Base-by-base conservation (phyloP, 2,888 invertebrate genomes). In the Ferdinandea cuprea region DNA sequence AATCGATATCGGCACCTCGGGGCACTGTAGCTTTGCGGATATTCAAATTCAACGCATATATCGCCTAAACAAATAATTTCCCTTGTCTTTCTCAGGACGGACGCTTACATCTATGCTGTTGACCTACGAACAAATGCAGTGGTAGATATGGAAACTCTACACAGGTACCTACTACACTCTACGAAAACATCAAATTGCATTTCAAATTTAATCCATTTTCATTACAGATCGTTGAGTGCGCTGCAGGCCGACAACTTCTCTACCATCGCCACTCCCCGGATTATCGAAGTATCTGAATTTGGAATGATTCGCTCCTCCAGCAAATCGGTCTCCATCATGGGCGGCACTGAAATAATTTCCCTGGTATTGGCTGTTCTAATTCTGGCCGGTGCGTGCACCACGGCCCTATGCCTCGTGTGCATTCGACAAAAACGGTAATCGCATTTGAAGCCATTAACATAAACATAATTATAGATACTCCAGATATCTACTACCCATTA, bases 21-120 rank as follows among this genome's bases (percentile, higher is more conserved):
- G 40, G 30, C 15, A 40, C 59, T 35, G 58, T 9, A 37, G 15
- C 56, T 76, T 59, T 71, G 54, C 61, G n/a, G n/a, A n/a, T 32
- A 40, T 63, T 50, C 1, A 35, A 48, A 40, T 79, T n/a, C 4
- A 37, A n/a, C n/a, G 1, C 13, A 15, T 19, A 11, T 21, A 1
- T 25, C 25, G 15, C 15, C 6, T 46, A 35, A 73, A 15, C 63
- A 63, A 72, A 15, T 69, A 63, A 72, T 25, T 0, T 11, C 19
- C 2, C 25, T n/a, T 25, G 15, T 74, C 30, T 66, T 65, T 66
- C 93, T 85, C 91, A 96, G 96, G 59, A 97, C 97, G 21, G 96
- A 97, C 87, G 93, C 97, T 91, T 96, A 96, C 87, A 92, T 97
- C 74, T 97, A 97, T 88, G 97, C 95, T 1, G 95, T 97, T 17